A percentile compares a stretch with the other conserved stretches of the same genome.
phyloP scores from a whole-genome alignment of 1,140 invertebrate species.

The Papilio aristodemus region DNA sequence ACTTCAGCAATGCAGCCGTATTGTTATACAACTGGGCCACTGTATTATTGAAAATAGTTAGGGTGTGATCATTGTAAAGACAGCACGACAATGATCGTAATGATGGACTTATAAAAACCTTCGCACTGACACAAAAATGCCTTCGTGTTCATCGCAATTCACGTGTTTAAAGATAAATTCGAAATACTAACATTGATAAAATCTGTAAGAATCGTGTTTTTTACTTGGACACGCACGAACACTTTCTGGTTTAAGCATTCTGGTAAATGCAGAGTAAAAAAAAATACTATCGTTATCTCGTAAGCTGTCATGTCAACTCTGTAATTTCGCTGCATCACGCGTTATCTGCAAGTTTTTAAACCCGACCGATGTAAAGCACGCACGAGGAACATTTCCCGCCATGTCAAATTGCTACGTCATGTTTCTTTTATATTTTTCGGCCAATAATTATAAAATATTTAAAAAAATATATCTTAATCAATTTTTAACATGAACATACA shows the following conservation, averaged over 20 bases:
- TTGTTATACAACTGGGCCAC: too few relatives aligned
- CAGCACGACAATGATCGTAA: too few relatives aligned
- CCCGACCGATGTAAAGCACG: neutral
- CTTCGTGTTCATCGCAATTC: too few relatives aligned
- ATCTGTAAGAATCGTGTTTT: neutral
- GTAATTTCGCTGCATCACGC: constrained; percentile 12
- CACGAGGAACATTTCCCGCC: neutral
- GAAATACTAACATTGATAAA: too few relatives aligned
- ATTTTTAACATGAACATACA: too few relatives aligned
- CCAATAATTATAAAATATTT: neutral
- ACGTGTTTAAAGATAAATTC: too few relatives aligned
- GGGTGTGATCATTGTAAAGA: too few relatives aligned
- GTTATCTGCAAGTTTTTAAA: constrained; percentile 10
- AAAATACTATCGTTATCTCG: neutral
- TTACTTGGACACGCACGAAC: neutral
- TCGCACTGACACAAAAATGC: too few relatives aligned
- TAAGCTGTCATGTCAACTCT: constrained; percentile 7
- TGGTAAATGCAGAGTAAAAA: constrained; percentile 2
- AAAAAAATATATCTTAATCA: neutral
- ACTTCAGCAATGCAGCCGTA: too few relatives aligned
- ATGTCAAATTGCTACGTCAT: neutral
- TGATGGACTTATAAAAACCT: too few relatives aligned
- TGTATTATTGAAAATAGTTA: too few relatives aligned
- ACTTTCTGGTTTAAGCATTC: neutral
- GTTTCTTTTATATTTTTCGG: neutral